Percentiles rank a stretch among this genome's conserved stretches.
These are phyloP conservation scores for Sula dactylatra DNA, from an alignment of 2,113 vertebrate genomes.

Conservation along the genomic window DNA sequence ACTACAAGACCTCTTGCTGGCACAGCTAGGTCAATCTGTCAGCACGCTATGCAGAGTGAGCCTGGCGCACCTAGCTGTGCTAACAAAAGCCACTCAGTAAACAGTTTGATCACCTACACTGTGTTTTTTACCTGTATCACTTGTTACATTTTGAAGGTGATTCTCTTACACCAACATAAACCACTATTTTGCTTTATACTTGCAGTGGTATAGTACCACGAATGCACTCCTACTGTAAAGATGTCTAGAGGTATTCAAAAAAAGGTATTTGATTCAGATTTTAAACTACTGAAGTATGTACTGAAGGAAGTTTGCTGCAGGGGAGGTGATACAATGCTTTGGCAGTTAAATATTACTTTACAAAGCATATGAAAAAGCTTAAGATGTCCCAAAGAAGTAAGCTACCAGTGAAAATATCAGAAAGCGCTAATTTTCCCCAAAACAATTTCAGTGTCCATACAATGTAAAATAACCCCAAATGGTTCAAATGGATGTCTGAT, in stretches of 20 bases:
- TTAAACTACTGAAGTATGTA: background rate
- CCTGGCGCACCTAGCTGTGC: background rate
- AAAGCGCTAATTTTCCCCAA: background rate
- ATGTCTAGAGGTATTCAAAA: background rate
- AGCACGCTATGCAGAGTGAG: background rate
- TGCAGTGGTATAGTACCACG: background rate
- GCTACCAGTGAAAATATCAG: background rate
- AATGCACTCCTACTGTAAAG: background rate
- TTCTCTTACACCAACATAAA: background rate
- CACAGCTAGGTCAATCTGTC: background rate
- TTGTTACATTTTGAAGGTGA: background rate
- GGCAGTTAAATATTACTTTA: background rate
- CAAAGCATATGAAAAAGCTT: background rate
- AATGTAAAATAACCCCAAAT: background rate
- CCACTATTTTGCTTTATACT: background rate
- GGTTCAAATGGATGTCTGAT: constrained; percentile 96
- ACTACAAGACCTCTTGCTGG: background rate
- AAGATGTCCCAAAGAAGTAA: background rate
- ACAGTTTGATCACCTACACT: background rate
- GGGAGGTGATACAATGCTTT: background rate
- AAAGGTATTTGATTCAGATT: background rate
- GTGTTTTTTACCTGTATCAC: background rate
- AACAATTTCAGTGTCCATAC: background rate
- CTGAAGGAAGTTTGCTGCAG: background rate
- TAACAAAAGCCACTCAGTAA: background rate